These are phyloP conservation scores for Gymnothorax reevesii DNA, from an alignment of 2,797 vertebrate genomes.

Conservation along the genomic window DNA sequence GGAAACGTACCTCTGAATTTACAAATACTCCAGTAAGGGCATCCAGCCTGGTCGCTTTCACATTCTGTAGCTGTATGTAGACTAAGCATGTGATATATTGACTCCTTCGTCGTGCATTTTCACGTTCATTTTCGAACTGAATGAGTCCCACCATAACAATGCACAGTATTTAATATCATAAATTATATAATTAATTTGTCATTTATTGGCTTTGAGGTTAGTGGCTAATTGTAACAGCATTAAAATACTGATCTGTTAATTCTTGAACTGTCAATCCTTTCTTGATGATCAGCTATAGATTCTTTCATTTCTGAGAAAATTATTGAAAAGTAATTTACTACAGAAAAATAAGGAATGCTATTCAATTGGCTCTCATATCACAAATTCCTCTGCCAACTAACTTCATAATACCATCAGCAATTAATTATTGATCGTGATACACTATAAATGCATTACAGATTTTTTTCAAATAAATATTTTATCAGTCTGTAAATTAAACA, in stretches of 20 bases:
- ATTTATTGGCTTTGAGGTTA: background rate
- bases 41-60: background rate
- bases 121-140: background rate
- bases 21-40: background rate
- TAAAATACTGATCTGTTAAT: background rate
- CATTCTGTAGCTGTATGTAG: background rate
- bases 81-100: background rate
- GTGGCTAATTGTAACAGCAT: background rate
- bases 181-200: background rate
- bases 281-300: background rate
- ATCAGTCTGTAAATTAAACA: background rate
- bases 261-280: background rate
- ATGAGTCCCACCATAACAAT: background rate
- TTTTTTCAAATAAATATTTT: constrained; percentile 9
- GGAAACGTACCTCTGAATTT: background rate
- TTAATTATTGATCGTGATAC: background rate
- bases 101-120: too few relatives aligned
- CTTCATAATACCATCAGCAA: background rate
- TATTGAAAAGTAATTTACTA: background rate
- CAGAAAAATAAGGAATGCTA: background rate
- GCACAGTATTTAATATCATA: background rate
- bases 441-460: constrained; percentile 8
- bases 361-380: background rate
- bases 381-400: background rate
- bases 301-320: background rate